Percentiles rank a stretch among this genome's conserved stretches.
Evolutionary conservation across 2,888 invertebrate species (phyloP).

Genomic region (Hydriomena furcata): DNA sequence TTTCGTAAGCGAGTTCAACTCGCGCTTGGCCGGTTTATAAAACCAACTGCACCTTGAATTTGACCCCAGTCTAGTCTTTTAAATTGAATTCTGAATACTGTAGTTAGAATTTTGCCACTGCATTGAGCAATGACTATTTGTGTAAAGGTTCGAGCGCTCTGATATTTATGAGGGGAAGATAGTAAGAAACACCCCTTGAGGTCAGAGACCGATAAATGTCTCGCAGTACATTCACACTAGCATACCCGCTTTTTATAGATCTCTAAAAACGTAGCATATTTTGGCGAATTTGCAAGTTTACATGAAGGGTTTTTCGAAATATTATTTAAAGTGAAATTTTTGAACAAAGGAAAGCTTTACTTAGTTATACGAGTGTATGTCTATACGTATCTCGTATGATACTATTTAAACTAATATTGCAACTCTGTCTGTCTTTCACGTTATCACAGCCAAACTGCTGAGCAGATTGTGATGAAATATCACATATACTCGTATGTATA

Average conservation of each 20-base stretch:
- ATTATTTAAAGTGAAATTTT: too few species aligned
- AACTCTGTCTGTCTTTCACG: too few species aligned
- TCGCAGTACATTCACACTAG: constrained; percentile 19
- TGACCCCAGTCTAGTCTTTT: not conserved
- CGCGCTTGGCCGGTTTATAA: too few species aligned
- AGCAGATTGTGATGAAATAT: too few species aligned
- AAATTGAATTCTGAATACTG: constrained; percentile 17
- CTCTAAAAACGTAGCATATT: constrained; percentile 4
- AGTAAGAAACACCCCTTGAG: constrained; percentile 16
- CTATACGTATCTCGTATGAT: too few species aligned
- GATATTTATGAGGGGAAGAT: constrained; percentile 18
- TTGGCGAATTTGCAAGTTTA: constrained; percentile 7
- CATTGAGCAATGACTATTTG: constrained; percentile 10
- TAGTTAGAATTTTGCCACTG: not conserved
- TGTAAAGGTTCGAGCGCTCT: constrained; percentile 5
- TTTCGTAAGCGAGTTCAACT: too few species aligned
- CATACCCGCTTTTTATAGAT: constrained; percentile 16
- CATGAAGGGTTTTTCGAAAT: not conserved
- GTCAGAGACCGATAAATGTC: constrained; percentile 22
- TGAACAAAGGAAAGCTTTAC: too few species aligned
- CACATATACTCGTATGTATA: too few species aligned
- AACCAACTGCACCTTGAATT: constrained; percentile 2
- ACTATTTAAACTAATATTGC: too few species aligned
- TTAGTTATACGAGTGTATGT: too few species aligned
- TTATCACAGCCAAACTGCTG: too few species aligned